Conservation (phyloP, 2,888 invertebrate genomes). For the Tryphoninae sp. region DNA sequence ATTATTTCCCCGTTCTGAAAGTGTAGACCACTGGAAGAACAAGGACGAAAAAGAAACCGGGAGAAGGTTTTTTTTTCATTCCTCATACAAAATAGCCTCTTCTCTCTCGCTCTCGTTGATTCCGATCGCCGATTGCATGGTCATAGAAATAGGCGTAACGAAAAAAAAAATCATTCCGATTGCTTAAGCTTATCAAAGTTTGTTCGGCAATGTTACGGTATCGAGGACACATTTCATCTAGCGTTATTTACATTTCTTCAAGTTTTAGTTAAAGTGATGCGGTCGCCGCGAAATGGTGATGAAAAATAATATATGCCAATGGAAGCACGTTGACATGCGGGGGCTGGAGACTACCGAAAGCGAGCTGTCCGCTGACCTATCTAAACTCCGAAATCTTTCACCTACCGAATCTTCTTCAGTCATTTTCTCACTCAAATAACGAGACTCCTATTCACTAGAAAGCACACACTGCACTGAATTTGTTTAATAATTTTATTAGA, state of each 20-base stretch:
- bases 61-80: conserved; percentile 9
- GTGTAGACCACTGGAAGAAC: neutral
- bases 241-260: neutral
- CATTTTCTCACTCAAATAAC: conserved; percentile 71
- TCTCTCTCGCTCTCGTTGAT: conserved; percentile 1
- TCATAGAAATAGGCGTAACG: conserved; percentile 1
- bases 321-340: conserved; percentile 60
- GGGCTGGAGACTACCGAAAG: conserved; percentile 11
- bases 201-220: neutral
- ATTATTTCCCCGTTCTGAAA: neutral
- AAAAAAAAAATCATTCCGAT: conserved; percentile 9
- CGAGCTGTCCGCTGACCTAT: conserved; percentile 34
- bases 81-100: neutral
- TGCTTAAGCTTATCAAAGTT: neutral
- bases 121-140: neutral
- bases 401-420: conserved; percentile 83
- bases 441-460: conserved; percentile 35
- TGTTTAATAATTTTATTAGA: conserved; percentile 46
- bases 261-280: neutral
- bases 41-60: neutral
- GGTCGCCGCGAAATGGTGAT: conserved; percentile 16
- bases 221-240: neutral
- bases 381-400: conserved; percentile 52
- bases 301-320: conserved; percentile 9
- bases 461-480: conserved; percentile 43